A percentile compares a stretch with the other conserved stretches of the same genome.
These are phyloP conservation scores for Amblyopsis hoosieri DNA, from an alignment of 2,797 vertebrate species.

Conservation along the genomic window DNA sequence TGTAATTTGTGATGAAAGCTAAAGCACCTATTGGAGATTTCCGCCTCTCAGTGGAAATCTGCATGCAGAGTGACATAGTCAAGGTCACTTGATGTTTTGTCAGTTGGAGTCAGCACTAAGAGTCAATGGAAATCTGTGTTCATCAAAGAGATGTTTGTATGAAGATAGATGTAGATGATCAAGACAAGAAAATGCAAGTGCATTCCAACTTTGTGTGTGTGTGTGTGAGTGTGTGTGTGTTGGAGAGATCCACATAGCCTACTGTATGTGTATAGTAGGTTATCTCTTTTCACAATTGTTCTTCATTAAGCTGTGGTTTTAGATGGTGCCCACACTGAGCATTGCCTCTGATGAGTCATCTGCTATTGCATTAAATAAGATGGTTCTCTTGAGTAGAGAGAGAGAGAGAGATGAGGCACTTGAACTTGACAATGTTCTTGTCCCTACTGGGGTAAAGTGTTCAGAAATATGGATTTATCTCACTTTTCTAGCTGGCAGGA, in stretches of 20 bases:
- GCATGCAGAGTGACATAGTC: constrained; percentile 27
- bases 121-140: constrained; percentile 49
- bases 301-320: constrained; percentile 27
- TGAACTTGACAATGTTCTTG: too few species aligned
- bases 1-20: constrained; percentile 59
- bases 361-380: constrained; percentile 25
- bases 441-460: too few species aligned
- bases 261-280: constrained; percentile 21
- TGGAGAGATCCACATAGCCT: constrained; percentile 5
- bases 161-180: background rate
- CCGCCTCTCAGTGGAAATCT: too few species aligned
- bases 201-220: constrained; percentile 2
- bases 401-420: too few species aligned
- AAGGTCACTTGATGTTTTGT: constrained; percentile 55
- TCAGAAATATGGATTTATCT: background rate
- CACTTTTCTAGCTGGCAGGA: background rate
- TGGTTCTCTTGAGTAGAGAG: too few species aligned
- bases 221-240: constrained; percentile 11
- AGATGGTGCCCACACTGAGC: constrained; percentile 30
- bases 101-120: constrained; percentile 46
- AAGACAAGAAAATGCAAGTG: too few species aligned
- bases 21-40: background rate
- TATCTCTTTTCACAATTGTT: constrained; percentile 38
- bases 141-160: constrained; percentile 49
- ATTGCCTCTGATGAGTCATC: constrained; percentile 31